Percentiles rank a stretch among this genome's conserved stretches.
phyloP scores from a whole-genome alignment of 2,797 vertebrate genomes.

The Eutrigla gurnardus region DNA sequence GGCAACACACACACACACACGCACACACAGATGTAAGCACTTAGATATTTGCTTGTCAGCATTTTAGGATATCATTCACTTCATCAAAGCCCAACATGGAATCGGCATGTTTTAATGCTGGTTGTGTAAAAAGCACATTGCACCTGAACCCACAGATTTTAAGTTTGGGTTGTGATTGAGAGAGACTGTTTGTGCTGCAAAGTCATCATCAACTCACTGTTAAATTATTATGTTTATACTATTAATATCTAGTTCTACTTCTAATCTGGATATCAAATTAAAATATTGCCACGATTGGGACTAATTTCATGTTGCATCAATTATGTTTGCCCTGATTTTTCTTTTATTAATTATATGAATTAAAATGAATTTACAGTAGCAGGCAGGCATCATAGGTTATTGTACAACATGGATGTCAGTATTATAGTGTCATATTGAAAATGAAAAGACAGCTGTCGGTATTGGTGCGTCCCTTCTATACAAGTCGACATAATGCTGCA shows the following conservation, averaged over 20 bases:
- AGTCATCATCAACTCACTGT: background rate
- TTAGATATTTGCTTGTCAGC: background rate
- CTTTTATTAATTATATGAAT: constrained; percentile 16
- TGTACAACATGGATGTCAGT: background rate
- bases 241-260: background rate
- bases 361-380: background rate
- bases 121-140: background rate
- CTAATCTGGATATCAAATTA: constrained; percentile 20
- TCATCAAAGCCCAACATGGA: background rate
- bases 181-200: background rate
- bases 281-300: constrained; percentile 10
- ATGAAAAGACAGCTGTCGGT: background rate
- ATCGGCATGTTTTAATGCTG: background rate
- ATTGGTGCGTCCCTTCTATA: background rate
- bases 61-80: background rate
- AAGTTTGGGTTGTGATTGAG: background rate
- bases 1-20: background rate
- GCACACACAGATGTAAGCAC: background rate
- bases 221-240: background rate
- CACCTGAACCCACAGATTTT: constrained; percentile 2
- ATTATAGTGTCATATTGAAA: background rate
- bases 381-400: background rate
- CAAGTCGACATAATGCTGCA: constrained; percentile 9
- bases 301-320: constrained; percentile 21
- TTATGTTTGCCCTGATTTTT: background rate